Conservation (phyloP, 2,888 invertebrate species). For the Cheiracanthium punctorium region DNA sequence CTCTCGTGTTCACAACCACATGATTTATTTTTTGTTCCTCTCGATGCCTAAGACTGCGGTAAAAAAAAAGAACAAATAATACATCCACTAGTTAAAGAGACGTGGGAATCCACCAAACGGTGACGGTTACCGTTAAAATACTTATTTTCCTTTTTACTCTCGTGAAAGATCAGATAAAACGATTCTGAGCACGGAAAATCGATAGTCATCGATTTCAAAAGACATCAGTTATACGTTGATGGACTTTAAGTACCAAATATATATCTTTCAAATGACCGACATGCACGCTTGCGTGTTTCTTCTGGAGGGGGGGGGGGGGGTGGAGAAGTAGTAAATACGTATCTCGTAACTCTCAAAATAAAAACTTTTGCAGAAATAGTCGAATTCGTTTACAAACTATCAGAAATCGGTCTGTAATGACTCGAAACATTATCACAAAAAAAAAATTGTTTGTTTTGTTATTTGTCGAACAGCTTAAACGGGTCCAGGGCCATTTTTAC, state of each 20-base stretch:
- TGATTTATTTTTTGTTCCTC: constrained; percentile 32
- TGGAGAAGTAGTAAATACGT: background rate
- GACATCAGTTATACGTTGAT: constrained; percentile 9
- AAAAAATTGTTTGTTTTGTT: too few species aligned
- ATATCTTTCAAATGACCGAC: background rate
- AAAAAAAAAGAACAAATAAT: constrained; percentile 33
- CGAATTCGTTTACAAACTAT: background rate
- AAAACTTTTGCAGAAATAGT: background rate
- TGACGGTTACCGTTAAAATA: constrained; percentile 42
- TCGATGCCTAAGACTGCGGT: background rate
- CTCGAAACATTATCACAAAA: too few species aligned
- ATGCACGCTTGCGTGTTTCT: constrained; percentile 2
- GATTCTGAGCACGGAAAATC: constrained; percentile 48
- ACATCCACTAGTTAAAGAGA: background rate
- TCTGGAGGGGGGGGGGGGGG: background rate
- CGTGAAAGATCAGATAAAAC: constrained; percentile 44
- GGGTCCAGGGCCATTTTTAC: too few species aligned
- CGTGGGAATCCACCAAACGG: constrained; percentile 54
- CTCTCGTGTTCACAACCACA: constrained; percentile 23
- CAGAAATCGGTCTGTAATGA: background rate
- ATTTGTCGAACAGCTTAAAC: too few species aligned
- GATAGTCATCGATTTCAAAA: constrained; percentile 40
- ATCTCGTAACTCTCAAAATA: background rate
- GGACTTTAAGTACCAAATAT: background rate
- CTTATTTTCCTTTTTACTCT: constrained; percentile 38